Evolutionary conservation across 2,888 invertebrate genomes (phyloP).

Genomic region (Drosophila acutilabella): DNA sequence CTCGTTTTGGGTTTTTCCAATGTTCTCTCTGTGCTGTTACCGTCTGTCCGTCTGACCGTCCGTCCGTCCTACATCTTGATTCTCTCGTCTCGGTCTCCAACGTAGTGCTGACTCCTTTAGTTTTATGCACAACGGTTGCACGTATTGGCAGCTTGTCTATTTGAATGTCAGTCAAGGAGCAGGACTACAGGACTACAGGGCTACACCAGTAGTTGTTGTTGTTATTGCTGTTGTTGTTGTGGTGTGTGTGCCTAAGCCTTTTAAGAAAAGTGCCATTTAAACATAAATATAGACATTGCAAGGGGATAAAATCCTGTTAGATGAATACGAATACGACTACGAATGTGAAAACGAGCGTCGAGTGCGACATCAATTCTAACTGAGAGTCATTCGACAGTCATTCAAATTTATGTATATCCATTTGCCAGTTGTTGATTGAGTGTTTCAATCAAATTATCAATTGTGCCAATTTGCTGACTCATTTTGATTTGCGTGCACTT

Average conservation of each 20-base stretch:
- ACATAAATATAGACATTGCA: constrained; percentile 78
- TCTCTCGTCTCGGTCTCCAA: neutral
- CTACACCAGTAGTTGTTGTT: constrained; percentile 13
- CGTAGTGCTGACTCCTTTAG: constrained; percentile 74
- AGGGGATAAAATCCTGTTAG: constrained; percentile 31
- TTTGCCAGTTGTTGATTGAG: constrained; percentile 75
- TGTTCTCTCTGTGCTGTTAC: constrained; percentile 26
- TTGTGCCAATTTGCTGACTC: constrained; percentile 65
- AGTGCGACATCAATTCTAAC: constrained; percentile 20
- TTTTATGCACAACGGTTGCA: constrained; percentile 76
- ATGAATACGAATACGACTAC: neutral
- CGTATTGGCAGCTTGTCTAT: constrained; percentile 78
- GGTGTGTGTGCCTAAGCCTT: constrained; percentile 63
- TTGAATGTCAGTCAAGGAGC: constrained; percentile 72
- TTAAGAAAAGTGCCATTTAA: constrained; percentile 80
- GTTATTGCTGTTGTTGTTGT: constrained; percentile 13
- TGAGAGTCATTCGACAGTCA: constrained; percentile 28
- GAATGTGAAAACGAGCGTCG: neutral
- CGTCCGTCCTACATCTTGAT: neutral
- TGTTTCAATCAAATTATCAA: constrained; percentile 78
- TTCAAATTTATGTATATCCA: constrained; percentile 70
- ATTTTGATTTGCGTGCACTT: constrained; percentile 33
- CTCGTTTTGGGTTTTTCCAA: constrained; percentile 71
- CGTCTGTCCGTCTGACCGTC: neutral
- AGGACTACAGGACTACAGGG: constrained; percentile 18